Evolutionary conservation across 2,113 vertebrate species (phyloP), one percentile per base, ranked within the genome.

Genomic region (Sceloporus tristichus): DNA sequence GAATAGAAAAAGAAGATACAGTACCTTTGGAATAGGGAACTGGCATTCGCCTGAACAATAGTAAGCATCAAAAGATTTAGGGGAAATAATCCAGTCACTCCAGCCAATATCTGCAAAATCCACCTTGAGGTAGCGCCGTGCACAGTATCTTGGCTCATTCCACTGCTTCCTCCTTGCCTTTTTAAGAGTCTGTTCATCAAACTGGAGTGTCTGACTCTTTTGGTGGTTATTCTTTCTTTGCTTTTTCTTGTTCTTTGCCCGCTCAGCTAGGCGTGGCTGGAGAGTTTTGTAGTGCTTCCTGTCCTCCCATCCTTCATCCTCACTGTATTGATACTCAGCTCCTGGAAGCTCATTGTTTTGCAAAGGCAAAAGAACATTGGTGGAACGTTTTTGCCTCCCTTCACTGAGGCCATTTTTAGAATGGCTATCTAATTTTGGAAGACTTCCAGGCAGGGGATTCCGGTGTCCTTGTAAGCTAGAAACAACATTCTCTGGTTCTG

Each of bases 31-130:
- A 98, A 99, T 99, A 19, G 99, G 99, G 93, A 99, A 99, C n/a
- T 98, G 98, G 95, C 99, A 99, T 54, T 98, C 98, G 81, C 99
- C 99, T 0, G 98, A 98, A 92, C 99, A 99, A 88, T 99, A 99
- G 94, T 97, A 99, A 25, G 99, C 98, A 0, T 99, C 98, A 0
- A 99, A 99, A 3, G 98, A 98, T 91, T 99, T 99, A 0, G 99
- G 99, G 1, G 98, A 99, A 96, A 99, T 99, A 96, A 99, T 99
- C 99, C 99, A 99, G 87, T 99, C 98, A 0, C 97, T 99, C 99
- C 99, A 99, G 91, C 99, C 99, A 2, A 99, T 99, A 93, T 99
- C 99, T 0, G 98, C 98, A 85, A 99, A 99, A 96, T 99, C 99
- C 90, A 99, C 99, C 93, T 98, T 99, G 83, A 99, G 98, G 78